phyloP scores from a whole-genome alignment of 2,888 invertebrate species.

The Opisthograptis luteolata region DNA sequence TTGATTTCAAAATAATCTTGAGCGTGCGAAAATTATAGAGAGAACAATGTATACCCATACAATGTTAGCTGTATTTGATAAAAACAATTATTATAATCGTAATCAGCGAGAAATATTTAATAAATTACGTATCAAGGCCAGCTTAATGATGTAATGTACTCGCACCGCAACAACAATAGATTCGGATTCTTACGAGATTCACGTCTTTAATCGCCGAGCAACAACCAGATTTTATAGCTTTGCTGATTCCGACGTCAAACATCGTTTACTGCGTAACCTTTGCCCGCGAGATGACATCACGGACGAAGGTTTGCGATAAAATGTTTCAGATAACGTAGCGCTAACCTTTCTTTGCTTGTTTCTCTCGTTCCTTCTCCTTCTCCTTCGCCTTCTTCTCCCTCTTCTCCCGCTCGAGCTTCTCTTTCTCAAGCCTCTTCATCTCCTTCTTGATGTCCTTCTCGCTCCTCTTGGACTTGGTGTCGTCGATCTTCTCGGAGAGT shows the following conservation, averaged over 20 bases:
- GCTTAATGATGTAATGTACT: slow-evolving; percentile 70
- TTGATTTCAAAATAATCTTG: background rate
- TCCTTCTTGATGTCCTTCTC: slow-evolving; percentile 82
- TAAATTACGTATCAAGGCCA: slow-evolving; percentile 68
- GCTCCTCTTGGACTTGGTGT: slow-evolving; percentile 75
- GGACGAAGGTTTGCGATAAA: slow-evolving; percentile 19
- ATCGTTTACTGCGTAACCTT: slow-evolving; percentile 42
- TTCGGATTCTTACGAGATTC: slow-evolving; percentile 52
- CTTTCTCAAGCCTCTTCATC: slow-evolving; percentile 78
- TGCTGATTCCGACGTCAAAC: slow-evolving; percentile 34
- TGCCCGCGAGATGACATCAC: slow-evolving; percentile 65
- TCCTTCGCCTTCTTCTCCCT: slow-evolving; percentile 80
- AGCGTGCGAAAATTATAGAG: background rate
- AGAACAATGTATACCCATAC: background rate
- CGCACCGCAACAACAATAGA: slow-evolving; percentile 60
- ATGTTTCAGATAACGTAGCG: slow-evolving; percentile 13
- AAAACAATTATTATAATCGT: no score
- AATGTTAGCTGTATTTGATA: slow-evolving; percentile 22
- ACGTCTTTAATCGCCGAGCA: slow-evolving; percentile 23
- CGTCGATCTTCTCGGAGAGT: slow-evolving; percentile 83
- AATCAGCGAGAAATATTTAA: slow-evolving; percentile 59
- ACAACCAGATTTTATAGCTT: slow-evolving; percentile 50
- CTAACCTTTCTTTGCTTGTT: slow-evolving; percentile 75
- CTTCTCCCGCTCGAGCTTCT: slow-evolving; percentile 77
- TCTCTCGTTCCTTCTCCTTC: slow-evolving; percentile 79